Evolutionary conservation across 2,113 vertebrate genomes (phyloP), one percentile per base, ranked within the genome.

Genomic region (Talpa occidentalis): DNA sequence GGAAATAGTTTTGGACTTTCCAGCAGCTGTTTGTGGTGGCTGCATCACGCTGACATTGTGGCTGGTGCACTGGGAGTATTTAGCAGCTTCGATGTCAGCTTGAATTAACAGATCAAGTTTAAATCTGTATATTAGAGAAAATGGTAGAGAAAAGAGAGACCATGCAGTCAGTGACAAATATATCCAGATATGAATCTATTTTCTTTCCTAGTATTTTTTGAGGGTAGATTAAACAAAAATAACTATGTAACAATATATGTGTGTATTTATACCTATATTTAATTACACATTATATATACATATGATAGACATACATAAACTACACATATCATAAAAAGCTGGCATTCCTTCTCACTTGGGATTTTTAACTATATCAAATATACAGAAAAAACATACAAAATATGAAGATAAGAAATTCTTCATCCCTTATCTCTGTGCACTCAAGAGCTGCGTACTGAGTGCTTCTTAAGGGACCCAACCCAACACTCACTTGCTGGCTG

Each of bases 1-100:
- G 69, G 64, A 97, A 93, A 97, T 32, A 83, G 66, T 74, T 97
- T 69, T 79, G 76, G 93, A 94, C 66, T 97, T 98, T 94, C 94
- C 91, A 97, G 92, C 95, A 97, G 84, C 74, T 92, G 94, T 52
- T 88, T 96, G 89, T 52, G 90, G 95, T 88, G 52, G 37, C 73
- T 91, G 37, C 14, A 67, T 97, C 95, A 74, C 54, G 10, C 66
- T 96, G 92, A 79, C 77, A 85, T 85, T 56, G 90, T 89, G 64
- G 54, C 14, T 26, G 12, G 9, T 47, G 42, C 54, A 21, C 37
- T 26, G 70, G 70, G 69, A 11, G 32, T 2, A 21, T 85, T 95
- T 62, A 97, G 44, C 73, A 93, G 78, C 37, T 90, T 96, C 47
- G 3, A 0, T 78, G 90, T 88, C 94, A 93, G 85, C 78, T 96